Evolutionary conservation across 2,888 invertebrate genomes (phyloP).

Genomic region (Phortica magna): DNA sequence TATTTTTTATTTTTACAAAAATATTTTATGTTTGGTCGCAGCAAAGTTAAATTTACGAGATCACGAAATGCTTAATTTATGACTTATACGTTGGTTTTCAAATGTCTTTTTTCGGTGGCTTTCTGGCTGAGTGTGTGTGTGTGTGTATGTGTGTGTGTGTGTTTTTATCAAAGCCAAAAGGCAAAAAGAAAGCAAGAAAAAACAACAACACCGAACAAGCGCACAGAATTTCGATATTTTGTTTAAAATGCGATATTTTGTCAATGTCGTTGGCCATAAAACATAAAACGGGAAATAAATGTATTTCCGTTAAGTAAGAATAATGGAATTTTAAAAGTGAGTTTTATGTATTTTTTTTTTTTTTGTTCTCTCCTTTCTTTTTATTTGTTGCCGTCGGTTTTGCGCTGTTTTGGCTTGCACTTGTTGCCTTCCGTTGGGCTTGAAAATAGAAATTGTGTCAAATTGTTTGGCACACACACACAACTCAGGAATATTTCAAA

Average conservation of each 20-base stretch:
- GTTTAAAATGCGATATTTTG: not conserved
- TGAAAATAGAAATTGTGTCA: too few relatives aligned
- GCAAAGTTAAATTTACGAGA: slow-evolving; percentile 55
- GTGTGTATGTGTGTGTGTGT: slow-evolving; percentile 46
- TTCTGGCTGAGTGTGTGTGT: not conserved
- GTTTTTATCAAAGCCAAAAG: too few relatives aligned
- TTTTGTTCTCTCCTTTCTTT: not conserved
- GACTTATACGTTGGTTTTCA: not conserved
- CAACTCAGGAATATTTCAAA: not conserved
- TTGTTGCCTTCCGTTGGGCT: too few relatives aligned
- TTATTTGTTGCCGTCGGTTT: too few relatives aligned
- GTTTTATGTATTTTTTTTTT: not conserved
- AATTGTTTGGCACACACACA: too few relatives aligned
- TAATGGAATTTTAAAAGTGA: slow-evolving; percentile 47
- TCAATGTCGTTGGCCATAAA: slow-evolving; percentile 54
- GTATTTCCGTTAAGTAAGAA: slow-evolving; percentile 51
- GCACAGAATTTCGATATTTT: slow-evolving; percentile 38
- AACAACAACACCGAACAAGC: slow-evolving; percentile 36
- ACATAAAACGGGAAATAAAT: slow-evolving; percentile 44
- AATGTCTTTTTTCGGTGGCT: not conserved
- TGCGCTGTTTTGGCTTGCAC: too few relatives aligned
- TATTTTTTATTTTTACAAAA: slow-evolving; percentile 40
- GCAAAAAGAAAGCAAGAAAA: slow-evolving; percentile 55
- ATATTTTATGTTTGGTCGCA: slow-evolving; percentile 44
- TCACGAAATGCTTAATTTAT: slow-evolving; percentile 34